A percentile compares a stretch with the other conserved stretches of the same genome.
phyloP scores from a whole-genome alignment of 92 coral and sea anemone species.

The Anthopleura xanthogrammica region DNA sequence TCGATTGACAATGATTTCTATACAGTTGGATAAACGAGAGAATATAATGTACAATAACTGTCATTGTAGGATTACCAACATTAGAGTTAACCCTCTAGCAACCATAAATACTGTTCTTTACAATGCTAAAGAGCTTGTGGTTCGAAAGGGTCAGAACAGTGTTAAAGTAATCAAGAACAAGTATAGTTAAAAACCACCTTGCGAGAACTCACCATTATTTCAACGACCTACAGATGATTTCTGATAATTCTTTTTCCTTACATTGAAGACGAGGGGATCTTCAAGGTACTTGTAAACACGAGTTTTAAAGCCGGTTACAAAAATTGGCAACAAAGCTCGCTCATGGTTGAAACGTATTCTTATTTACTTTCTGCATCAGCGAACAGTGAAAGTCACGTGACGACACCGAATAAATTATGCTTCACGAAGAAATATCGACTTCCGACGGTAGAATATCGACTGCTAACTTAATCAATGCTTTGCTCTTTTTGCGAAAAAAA shows the following conservation, averaged over 20 bases:
- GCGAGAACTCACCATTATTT: conserved; percentile 21
- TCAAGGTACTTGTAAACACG: neutral
- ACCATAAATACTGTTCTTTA: neutral
- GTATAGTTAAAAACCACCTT: conserved; percentile 1
- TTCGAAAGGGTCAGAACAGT: conserved; percentile 26
- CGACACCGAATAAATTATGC: conserved; percentile 4
- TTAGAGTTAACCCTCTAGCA: conserved; percentile 11
- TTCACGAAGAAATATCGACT: conserved; percentile 14
- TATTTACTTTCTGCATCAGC: conserved; percentile 38
- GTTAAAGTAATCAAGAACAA: conserved; percentile 17
- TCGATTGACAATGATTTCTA: neutral
- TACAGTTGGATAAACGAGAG: neutral
- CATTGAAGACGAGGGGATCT: neutral
- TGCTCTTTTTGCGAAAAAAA: neutral
- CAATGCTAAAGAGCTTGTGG: conserved; percentile 3
- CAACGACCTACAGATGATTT: neutral
- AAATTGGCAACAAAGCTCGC: conserved; percentile 12
- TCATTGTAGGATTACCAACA: conserved; percentile 14
- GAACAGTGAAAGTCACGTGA: conserved; percentile 38
- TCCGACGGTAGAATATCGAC: conserved; percentile 3
- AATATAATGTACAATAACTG: neutral
- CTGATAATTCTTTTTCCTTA: neutral
- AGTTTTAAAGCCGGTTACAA: conserved; percentile 11
- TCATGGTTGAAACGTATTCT: conserved; percentile 15
- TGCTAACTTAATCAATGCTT: neutral